Conservation (phyloP, 2,888 invertebrate genomes). For the Cephus runcator region DNA sequence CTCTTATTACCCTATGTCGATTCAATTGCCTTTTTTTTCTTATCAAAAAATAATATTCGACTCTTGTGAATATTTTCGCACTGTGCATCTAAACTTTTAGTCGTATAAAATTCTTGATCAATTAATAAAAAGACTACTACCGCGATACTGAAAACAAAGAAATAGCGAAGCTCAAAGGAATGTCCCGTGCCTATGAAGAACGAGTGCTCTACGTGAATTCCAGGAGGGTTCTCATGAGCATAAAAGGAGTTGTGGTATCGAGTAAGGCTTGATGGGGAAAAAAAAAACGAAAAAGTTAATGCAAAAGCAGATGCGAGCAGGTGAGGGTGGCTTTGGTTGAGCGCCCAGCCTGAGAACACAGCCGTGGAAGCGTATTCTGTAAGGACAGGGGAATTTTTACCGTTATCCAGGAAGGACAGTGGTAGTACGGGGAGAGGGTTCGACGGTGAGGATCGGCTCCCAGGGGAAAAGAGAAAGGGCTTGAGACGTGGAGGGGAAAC, state of each 20-base stretch:
- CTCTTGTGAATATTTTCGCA: neutral
- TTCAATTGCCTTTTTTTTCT: neutral
- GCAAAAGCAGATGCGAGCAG: neutral
- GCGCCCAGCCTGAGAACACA: constrained; percentile 19
- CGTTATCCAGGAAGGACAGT: constrained; percentile 46
- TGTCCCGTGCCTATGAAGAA: neutral
- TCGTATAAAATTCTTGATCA: neutral
- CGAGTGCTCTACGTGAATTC: neutral
- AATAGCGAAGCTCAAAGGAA: neutral
- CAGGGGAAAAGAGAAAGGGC: constrained; percentile 26
- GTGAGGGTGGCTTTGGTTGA: constrained; percentile 22
- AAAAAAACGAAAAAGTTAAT: constrained; percentile 4
- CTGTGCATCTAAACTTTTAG: neutral
- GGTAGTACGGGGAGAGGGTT: constrained; percentile 18
- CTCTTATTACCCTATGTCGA: neutral
- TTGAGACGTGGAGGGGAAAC: constrained; percentile 44
- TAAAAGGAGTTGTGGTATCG: neutral
- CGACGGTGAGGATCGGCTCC: constrained; percentile 23
- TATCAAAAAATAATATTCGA: neutral
- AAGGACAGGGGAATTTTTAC: constrained; percentile 36
- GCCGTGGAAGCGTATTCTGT: neutral
- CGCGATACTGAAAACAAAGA: neutral
- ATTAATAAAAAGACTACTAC: neutral
- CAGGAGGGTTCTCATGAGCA: neutral
- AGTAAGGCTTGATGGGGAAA: neutral